These are phyloP conservation scores for Andricus curvator DNA, from an alignment of 2,888 invertebrate species.

Conservation along the genomic window DNA sequence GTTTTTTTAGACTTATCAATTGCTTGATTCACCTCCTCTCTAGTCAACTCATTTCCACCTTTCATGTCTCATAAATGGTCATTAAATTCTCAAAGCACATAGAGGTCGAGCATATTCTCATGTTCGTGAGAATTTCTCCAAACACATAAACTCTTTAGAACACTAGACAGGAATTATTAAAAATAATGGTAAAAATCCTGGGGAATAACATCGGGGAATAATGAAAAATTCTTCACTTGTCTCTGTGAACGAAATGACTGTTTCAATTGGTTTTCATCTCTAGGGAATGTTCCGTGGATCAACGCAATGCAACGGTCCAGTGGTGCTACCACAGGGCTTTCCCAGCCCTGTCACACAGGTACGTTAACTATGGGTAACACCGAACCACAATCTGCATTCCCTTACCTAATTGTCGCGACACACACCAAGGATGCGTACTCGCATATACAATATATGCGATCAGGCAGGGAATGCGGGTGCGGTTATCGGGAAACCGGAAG, in stretches of 20 bases:
- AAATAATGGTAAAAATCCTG: not conserved
- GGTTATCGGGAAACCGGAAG: slow-evolving; percentile 13
- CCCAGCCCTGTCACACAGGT: slow-evolving; percentile 55
- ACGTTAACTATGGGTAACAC: slow-evolving; percentile 70
- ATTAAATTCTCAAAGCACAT: too few species aligned
- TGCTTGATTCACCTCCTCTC: too few species aligned
- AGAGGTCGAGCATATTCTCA: too few species aligned
- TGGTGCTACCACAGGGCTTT: slow-evolving; percentile 54
- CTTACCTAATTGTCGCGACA: slow-evolving; percentile 74
- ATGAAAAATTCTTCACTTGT: not conserved
- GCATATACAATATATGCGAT: not conserved
- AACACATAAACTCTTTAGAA: too few species aligned
- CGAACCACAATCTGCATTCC: slow-evolving; percentile 75
- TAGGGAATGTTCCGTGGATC: slow-evolving; percentile 63
- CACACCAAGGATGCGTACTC: slow-evolving; percentile 44
- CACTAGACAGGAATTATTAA: too few species aligned
- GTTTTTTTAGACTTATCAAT: too few species aligned
- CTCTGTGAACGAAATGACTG: slow-evolving; percentile 57
- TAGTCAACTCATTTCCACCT: too few species aligned
- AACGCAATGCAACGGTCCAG: slow-evolving; percentile 63
- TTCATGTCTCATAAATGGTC: too few species aligned
- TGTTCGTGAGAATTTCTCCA: too few species aligned
- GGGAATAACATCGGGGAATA: not conserved
- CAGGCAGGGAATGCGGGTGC: slow-evolving; percentile 5
- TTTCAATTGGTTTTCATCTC: slow-evolving; percentile 70